phyloP scores from a whole-genome alignment of 2,113 vertebrate genomes.

The Oophaga pumilio region DNA sequence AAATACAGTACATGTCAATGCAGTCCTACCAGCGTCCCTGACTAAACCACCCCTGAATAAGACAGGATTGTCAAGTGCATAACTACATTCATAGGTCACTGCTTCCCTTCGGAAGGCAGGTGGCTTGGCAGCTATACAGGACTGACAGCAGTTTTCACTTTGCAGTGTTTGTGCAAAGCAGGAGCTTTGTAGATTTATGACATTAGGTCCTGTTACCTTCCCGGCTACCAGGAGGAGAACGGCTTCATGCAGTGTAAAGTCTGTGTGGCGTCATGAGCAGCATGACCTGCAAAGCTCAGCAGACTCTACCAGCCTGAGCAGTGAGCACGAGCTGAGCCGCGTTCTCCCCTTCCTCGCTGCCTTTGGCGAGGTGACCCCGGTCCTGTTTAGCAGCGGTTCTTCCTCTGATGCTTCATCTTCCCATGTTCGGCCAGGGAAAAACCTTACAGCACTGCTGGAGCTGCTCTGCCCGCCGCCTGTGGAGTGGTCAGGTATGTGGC shows the following conservation, averaged over 20 bases:
- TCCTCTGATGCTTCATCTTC: constrained; percentile 62
- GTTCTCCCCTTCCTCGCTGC: constrained; percentile 6
- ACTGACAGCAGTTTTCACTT: constrained; percentile 63
- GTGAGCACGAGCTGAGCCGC: constrained; percentile 48
- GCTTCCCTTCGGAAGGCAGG: constrained; percentile 59
- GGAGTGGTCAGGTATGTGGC: constrained; percentile 44
- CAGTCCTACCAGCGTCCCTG: constrained; percentile 70
- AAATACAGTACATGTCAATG: constrained; percentile 70
- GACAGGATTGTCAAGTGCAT: constrained; percentile 77
- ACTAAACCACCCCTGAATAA: constrained; percentile 72
- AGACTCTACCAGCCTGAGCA: constrained; percentile 57
- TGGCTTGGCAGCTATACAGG: constrained; percentile 65
- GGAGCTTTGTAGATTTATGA: constrained; percentile 55
- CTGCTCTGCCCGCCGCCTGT: constrained; percentile 12
- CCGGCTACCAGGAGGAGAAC: constrained; percentile 91
- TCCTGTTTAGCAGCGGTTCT: constrained; percentile 61
- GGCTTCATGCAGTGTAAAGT: constrained; percentile 94
- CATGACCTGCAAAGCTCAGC: constrained; percentile 56
- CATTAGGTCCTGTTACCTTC: background rate
- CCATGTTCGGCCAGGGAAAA: constrained; percentile 38
- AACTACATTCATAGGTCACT: constrained; percentile 75
- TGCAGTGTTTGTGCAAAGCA: constrained; percentile 62
- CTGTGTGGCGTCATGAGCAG: constrained; percentile 90
- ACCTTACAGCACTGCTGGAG: constrained; percentile 70
- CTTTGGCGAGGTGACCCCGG: background rate